phyloP scores from a whole-genome alignment of 2,888 invertebrate species.

The Spatulosminthurus flaviceps region DNA sequence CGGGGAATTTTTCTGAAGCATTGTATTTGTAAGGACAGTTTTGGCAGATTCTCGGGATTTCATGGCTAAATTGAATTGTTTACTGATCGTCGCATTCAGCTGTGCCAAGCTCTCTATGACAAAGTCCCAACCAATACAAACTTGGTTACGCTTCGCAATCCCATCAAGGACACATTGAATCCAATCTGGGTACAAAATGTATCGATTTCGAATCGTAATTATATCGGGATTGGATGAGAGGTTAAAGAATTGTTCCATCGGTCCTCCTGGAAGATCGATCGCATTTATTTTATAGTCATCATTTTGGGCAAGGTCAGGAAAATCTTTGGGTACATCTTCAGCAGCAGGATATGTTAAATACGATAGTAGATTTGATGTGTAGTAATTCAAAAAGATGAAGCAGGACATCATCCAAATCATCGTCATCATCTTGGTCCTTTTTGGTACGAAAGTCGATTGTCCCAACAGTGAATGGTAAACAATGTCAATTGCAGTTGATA shows the following conservation, averaged over 20 bases:
- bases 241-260: constrained; percentile 30
- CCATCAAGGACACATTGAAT: not conserved
- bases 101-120: constrained; percentile 1
- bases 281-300: not conserved
- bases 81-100: not conserved
- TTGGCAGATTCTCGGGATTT: not conserved
- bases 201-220: not conserved
- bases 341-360: constrained; percentile 12
- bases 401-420: not conserved
- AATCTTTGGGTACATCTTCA: constrained; percentile 18
- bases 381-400: constrained; percentile 19
- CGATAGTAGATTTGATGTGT: constrained; percentile 20
- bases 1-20: constrained; percentile 24
- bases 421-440: not conserved
- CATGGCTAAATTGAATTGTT: not conserved
- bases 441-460: constrained; percentile 7
- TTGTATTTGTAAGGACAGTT: constrained; percentile 18
- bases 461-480: constrained; percentile 5
- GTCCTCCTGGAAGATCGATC: constrained; percentile 22
- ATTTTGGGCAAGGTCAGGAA: not conserved
- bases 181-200: not conserved
- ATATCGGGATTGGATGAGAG: not conserved
- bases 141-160: not conserved
- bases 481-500: not conserved
- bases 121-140: constrained; percentile 29